These are phyloP conservation scores for Eurytoma adleriae DNA, from an alignment of 2,888 invertebrate genomes.

Conservation along the genomic window DNA sequence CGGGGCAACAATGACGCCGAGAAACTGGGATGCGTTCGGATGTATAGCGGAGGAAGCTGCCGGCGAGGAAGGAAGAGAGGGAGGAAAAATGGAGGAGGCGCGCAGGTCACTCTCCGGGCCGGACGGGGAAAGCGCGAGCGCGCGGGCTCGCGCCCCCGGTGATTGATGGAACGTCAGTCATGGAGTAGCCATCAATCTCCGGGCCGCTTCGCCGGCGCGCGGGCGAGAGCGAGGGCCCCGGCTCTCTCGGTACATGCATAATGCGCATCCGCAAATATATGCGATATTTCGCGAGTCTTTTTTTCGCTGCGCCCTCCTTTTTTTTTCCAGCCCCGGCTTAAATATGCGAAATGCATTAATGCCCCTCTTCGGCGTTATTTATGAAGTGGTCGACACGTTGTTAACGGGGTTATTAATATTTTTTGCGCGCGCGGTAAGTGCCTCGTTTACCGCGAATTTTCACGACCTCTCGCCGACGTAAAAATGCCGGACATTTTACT, in stretches of 20 bases:
- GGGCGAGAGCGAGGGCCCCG: slow-evolving; percentile 2
- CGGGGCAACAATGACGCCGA: slow-evolving; percentile 50
- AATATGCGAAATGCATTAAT: slow-evolving; percentile 19
- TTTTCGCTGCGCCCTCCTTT: background rate
- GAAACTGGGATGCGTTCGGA: slow-evolving; percentile 36
- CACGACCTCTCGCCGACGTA: no score
- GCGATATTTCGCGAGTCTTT: slow-evolving; percentile 54
- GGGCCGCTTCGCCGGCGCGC: slow-evolving; percentile 56
- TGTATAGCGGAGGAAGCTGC: slow-evolving; percentile 13
- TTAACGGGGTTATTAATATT: slow-evolving; percentile 18
- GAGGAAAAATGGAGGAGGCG: slow-evolving; percentile 2
- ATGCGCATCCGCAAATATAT: slow-evolving; percentile 69
- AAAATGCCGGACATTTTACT: no score
- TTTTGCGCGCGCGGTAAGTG: background rate
- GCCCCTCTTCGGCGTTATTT: slow-evolving; percentile 32
- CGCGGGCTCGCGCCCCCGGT: slow-evolving; percentile 58
- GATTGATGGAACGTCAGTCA: slow-evolving; percentile 76
- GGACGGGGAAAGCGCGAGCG: slow-evolving; percentile 17
- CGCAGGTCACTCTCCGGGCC: slow-evolving; percentile 42
- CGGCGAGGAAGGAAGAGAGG: background rate
- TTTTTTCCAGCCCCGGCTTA: background rate
- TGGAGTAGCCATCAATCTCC: slow-evolving; percentile 75
- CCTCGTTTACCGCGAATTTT: background rate
- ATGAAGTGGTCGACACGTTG: slow-evolving; percentile 15
- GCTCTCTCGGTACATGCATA: slow-evolving; percentile 67